These are phyloP conservation scores for Agrochola lota DNA, from an alignment of 2,888 invertebrate species.

Conservation along the genomic window DNA sequence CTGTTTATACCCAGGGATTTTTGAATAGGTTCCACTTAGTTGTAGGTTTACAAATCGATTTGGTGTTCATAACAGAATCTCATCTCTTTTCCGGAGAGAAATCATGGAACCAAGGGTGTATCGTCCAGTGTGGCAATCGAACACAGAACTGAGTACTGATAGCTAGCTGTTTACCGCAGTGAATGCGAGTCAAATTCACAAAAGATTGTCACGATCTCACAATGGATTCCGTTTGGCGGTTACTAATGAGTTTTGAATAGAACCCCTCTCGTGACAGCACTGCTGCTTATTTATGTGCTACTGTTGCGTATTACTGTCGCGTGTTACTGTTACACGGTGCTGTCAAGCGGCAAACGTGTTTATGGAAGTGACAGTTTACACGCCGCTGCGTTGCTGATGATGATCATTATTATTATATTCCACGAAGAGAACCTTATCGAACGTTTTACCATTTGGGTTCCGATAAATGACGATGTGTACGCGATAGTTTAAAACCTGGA, in stretches of 20 bases:
- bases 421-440: not conserved
- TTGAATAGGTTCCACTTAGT: not conserved
- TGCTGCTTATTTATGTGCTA: not conserved
- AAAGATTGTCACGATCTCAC: not conserved
- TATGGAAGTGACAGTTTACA: slow-evolving; percentile 2
- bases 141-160: not conserved
- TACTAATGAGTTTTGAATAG: slow-evolving; percentile 19
- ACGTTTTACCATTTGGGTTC: not conserved
- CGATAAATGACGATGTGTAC: not conserved
- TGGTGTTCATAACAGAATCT: not conserved
- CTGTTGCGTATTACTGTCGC: not conserved
- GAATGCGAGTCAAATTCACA: not conserved
- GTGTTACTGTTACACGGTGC: not conserved
- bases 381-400: not conserved
- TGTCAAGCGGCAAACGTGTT: slow-evolving; percentile 2
- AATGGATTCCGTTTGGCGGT: not conserved
- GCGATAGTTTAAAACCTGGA: too few species aligned
- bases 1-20: not conserved
- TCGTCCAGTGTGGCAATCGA: not conserved
- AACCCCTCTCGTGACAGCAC: not conserved
- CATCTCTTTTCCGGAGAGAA: not conserved
- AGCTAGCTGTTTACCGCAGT: not conserved
- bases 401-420: not conserved
- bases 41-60: not conserved
- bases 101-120: not conserved